These are phyloP conservation scores for Leptodactylus fallax DNA, from an alignment of 2,797 vertebrate genomes.

Conservation along the genomic window DNA sequence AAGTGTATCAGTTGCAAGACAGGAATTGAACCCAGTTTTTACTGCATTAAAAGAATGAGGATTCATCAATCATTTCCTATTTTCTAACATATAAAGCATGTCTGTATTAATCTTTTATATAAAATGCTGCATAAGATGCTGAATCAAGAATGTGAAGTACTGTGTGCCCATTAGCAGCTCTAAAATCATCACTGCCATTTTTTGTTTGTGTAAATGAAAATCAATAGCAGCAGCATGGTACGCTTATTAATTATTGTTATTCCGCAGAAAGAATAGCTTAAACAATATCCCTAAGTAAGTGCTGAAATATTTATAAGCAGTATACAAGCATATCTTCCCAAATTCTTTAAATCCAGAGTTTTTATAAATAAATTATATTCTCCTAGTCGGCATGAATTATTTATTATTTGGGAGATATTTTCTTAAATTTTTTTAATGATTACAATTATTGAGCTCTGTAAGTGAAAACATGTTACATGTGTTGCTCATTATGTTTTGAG, in stretches of 20 bases:
- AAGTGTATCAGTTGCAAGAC: no score
- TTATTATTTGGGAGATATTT: background rate
- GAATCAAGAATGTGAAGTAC: background rate
- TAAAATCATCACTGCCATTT: background rate
- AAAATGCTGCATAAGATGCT: background rate
- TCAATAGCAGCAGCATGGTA: background rate
- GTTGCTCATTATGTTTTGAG: conserved; percentile 4
- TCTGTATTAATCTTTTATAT: background rate
- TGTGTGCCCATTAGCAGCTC: background rate
- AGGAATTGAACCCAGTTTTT: no score
- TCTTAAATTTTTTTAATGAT: conserved; percentile 7
- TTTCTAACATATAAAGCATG: background rate
- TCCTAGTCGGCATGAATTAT: conserved; percentile 24
- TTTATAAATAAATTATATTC: conserved; percentile 50
- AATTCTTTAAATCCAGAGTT: background rate
- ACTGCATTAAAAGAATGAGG: no score
- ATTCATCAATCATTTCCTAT: no score
- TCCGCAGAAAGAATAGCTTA: conserved; percentile 9
- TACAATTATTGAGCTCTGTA: background rate
- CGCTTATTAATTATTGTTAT: conserved; percentile 37
- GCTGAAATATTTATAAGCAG: conserved; percentile 42
- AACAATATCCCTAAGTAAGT: background rate
- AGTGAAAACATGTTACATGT: background rate
- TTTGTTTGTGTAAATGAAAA: background rate
- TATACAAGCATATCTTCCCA: background rate